Conservation (phyloP, 2,113 vertebrate genomes). For the Neotoma lepida region DNA sequence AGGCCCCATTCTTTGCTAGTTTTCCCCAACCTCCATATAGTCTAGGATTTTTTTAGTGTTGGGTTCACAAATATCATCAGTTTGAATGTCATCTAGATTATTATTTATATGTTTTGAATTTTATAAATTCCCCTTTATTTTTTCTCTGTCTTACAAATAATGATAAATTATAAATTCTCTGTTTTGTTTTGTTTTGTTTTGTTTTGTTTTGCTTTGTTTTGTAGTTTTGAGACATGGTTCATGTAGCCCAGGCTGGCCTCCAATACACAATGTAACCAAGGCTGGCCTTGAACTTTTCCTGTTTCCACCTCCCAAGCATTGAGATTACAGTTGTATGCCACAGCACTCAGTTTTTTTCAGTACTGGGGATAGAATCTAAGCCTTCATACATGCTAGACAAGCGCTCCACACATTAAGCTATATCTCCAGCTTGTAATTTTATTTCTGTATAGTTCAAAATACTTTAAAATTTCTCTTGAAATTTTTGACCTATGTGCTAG, state of each 20-base stretch:
- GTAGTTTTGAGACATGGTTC: not conserved
- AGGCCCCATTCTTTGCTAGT: not conserved
- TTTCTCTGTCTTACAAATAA: not conserved
- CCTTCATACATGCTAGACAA: not conserved
- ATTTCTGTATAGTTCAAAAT: not conserved
- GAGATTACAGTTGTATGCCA: not conserved
- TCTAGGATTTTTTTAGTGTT: conserved; percentile 28
- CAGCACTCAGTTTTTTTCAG: not conserved
- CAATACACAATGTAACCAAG: not conserved
- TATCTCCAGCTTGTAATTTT: not conserved
- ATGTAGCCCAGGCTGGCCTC: not conserved
- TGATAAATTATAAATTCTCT: not conserved
- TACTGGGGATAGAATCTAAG: not conserved
- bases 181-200: not conserved
- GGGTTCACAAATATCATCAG: not conserved
- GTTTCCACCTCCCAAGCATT: not conserved
- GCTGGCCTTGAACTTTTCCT: not conserved
- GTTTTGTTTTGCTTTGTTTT: not conserved
- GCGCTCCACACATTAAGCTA: no score
- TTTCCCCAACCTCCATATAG: not conserved
- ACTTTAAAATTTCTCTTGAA: conserved; percentile 1
- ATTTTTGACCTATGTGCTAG: not conserved
- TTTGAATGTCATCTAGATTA: conserved; percentile 8
- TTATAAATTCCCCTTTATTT: not conserved
- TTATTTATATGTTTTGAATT: not conserved